A percentile compares a stretch with the other conserved stretches of the same genome.
phyloP scores from a whole-genome alignment of 2,113 vertebrate species.

The Mixornis gularis region DNA sequence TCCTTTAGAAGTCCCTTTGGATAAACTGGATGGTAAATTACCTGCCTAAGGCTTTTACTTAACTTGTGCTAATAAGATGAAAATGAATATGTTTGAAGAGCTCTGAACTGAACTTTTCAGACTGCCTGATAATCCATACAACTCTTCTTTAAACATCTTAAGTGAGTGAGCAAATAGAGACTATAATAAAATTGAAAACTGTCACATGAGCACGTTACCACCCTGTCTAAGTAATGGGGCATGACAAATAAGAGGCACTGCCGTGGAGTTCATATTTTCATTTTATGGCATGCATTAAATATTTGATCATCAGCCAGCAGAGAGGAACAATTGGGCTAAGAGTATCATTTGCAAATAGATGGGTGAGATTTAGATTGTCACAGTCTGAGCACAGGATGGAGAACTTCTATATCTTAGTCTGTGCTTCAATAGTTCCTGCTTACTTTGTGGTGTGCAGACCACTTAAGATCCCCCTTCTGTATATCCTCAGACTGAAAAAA shows the following conservation, averaged over 20 bases:
- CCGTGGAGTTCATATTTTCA: conserved; percentile 28
- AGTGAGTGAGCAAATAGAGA: conserved; percentile 41
- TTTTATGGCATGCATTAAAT: conserved; percentile 49
- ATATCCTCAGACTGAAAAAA: background rate
- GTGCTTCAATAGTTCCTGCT: background rate
- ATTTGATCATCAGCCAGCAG: conserved; percentile 16
- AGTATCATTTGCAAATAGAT: background rate
- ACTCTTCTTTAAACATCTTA: conserved; percentile 59
- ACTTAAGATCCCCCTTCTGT: background rate
- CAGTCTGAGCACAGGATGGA: background rate
- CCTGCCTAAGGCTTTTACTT: conserved; percentile 49
- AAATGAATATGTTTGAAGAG: conserved; percentile 40
- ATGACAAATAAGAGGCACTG: conserved; percentile 35
- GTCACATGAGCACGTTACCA: background rate
- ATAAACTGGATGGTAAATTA: conserved; percentile 54
- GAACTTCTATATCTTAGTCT: background rate
- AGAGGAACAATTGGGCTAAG: conserved; percentile 3
- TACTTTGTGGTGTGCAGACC: background rate
- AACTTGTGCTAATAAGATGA: conserved; percentile 29
- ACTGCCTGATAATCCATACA: conserved; percentile 41
- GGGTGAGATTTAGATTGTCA: background rate
- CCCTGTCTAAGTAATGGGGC: conserved; percentile 6
- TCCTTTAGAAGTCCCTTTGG: conserved; percentile 45
- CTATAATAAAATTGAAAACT: conserved; percentile 25
- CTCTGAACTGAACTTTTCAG: conserved; percentile 29